Conservation (phyloP, 2,113 vertebrate genomes). For the Campylomormyrus tamandua region DNA sequence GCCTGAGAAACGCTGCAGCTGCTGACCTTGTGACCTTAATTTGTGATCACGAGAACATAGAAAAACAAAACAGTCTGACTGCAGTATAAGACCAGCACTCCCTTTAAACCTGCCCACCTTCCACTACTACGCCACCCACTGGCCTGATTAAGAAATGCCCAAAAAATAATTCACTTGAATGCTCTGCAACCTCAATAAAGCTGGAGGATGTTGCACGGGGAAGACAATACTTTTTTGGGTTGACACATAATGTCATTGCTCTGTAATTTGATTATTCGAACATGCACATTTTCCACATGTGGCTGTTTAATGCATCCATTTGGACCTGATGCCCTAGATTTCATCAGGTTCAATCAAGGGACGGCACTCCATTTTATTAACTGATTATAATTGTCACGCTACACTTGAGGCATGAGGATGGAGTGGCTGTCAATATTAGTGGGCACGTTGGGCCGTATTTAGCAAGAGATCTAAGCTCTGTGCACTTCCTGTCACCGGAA, state of each 20-base stretch:
- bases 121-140: background rate
- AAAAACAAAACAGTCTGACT: background rate
- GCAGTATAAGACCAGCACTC: background rate
- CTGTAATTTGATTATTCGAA: constrained; percentile 43
- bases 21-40: background rate
- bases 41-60: background rate
- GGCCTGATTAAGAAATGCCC: background rate
- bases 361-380: constrained; percentile 26
- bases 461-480: constrained; percentile 1
- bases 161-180: background rate
- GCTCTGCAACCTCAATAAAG: background rate
- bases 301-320: constrained; percentile 32
- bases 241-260: constrained; percentile 36
- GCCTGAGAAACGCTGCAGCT: background rate
- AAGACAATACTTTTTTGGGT: constrained; percentile 17
- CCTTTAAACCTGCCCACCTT: background rate
- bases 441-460: constrained; percentile 14
- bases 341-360: constrained; percentile 21
- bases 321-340: background rate
- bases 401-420: constrained; percentile 14
- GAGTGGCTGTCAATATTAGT: background rate
- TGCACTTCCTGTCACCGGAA: background rate
- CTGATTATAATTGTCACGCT: constrained; percentile 28
- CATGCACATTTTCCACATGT: constrained; percentile 42
- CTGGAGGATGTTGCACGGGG: background rate